Evolutionary conservation across 2,888 invertebrate species (phyloP).

Genomic region (Mythimna pallens): DNA sequence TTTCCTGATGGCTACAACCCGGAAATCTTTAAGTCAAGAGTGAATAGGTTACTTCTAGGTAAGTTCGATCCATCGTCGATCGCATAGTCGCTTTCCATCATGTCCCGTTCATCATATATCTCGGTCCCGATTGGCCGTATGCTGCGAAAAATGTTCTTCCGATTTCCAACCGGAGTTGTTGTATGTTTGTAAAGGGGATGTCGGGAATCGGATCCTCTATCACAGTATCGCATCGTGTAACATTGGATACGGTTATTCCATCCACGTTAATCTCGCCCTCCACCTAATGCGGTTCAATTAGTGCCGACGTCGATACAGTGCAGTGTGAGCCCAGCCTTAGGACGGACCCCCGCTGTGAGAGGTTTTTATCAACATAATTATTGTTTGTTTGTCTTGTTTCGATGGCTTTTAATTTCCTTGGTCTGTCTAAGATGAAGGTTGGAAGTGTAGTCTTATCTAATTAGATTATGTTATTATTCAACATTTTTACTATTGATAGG

Average conservation of each 20-base stretch:
- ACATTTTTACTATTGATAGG: too few species aligned
- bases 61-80: too few species aligned
- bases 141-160: too few species aligned
- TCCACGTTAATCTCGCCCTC: conserved; percentile 66
- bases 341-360: conserved; percentile 67
- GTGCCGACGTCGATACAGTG: conserved; percentile 66
- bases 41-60: too few species aligned
- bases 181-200: background rate
- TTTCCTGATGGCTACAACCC: too few species aligned
- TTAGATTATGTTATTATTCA: conserved; percentile 34
- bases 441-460: conserved; percentile 10
- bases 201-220: background rate
- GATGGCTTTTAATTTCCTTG: conserved; percentile 48
- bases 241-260: conserved; percentile 51
- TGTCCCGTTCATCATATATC: too few species aligned
- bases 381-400: conserved; percentile 69
- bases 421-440: conserved; percentile 11
- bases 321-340: conserved; percentile 42
- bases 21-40: too few species aligned
- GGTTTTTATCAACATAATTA: conserved; percentile 68
- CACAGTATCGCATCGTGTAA: conserved; percentile 36
- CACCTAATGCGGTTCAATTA: conserved; percentile 75
- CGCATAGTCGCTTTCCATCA: too few species aligned
- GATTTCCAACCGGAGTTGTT: too few species aligned
- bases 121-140: too few species aligned